A percentile compares a stretch with the other conserved stretches of the same genome.
Conservation (phyloP, 1,140 invertebrate species). For the Drosophila nigromelanica region DNA sequence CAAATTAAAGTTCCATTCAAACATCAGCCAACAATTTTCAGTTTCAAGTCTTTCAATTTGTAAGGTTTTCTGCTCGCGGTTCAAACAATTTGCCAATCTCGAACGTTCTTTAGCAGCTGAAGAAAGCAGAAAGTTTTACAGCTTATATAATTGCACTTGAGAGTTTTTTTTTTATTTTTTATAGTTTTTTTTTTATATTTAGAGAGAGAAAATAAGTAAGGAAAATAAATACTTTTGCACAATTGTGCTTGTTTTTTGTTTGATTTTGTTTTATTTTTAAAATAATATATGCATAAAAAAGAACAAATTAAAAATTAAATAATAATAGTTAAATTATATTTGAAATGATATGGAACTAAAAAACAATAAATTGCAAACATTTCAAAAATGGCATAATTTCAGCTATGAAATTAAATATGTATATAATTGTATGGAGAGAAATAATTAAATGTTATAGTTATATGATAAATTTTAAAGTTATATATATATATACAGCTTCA, state of each 20-base stretch:
- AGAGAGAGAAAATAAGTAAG: slow-evolving; percentile 10
- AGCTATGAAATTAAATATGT: slow-evolving; percentile 65
- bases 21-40: slow-evolving; percentile 65
- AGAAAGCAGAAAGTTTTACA: slow-evolving; percentile 72
- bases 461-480: slow-evolving; percentile 77
- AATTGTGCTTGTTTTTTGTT: slow-evolving; percentile 39
- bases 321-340: slow-evolving; percentile 51
- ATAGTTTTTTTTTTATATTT: slow-evolving; percentile 14
- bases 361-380: slow-evolving; percentile 68
- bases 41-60: slow-evolving; percentile 74
- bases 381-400: slow-evolving; percentile 61
- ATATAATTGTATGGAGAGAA: slow-evolving; percentile 62
- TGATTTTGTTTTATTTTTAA: slow-evolving; percentile 59
- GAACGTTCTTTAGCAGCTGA: slow-evolving; percentile 50
- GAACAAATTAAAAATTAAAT: slow-evolving; percentile 74
- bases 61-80: slow-evolving; percentile 46
- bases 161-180: slow-evolving; percentile 38
- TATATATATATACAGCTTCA: slow-evolving; percentile 72
- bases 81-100: slow-evolving; percentile 25
- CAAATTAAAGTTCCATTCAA: slow-evolving; percentile 44
- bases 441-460: slow-evolving; percentile 71
- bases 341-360: slow-evolving; percentile 69
- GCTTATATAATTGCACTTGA: slow-evolving; percentile 79
- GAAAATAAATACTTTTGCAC: slow-evolving; percentile 49
- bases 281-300: slow-evolving; percentile 75